These are phyloP conservation scores for Drepanosiphum platanoidis DNA, from an alignment of 2,888 invertebrate species.

Conservation along the genomic window DNA sequence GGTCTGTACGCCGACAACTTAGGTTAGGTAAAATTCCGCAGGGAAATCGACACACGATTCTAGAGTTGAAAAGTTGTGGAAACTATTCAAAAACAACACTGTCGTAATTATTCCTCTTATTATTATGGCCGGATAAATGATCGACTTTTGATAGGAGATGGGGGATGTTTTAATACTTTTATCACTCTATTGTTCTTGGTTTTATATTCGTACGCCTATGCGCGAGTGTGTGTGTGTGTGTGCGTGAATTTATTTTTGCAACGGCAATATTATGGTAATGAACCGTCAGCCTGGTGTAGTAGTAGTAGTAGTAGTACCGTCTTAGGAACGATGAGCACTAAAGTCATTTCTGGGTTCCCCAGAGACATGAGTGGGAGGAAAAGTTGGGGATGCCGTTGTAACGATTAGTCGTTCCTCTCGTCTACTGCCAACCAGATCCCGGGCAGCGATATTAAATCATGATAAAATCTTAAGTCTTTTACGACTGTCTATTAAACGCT, in stretches of 20 bases:
- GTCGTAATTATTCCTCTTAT: neutral
- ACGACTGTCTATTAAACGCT: conserved; percentile 60
- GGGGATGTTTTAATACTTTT: conserved; percentile 19
- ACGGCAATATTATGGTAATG: conserved; percentile 57
- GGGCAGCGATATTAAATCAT: conserved; percentile 54
- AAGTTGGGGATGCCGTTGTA: conserved; percentile 35
- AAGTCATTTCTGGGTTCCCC: conserved; percentile 43
- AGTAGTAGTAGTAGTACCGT: neutral
- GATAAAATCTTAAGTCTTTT: conserved; percentile 60
- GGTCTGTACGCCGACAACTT: neutral
- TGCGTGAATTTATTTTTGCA: conserved; percentile 19
- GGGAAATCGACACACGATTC: conserved; percentile 3
- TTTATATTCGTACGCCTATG: neutral
- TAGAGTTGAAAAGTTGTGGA: neutral
- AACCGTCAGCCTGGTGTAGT: conserved; percentile 6
- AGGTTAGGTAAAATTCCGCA: neutral
- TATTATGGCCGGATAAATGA: conserved; percentile 9
- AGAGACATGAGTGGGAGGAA: conserved; percentile 1
- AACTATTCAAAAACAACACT: neutral
- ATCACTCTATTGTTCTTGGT: neutral
- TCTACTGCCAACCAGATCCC: conserved; percentile 24
- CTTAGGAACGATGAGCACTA: conserved; percentile 42
- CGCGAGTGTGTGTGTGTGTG: neutral
- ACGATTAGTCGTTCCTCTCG: conserved; percentile 45
- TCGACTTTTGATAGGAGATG: conserved; percentile 22